These are phyloP conservation scores for Ophthalmolycus amberensis DNA, from an alignment of 2,113 vertebrate species.

Conservation along the genomic window DNA sequence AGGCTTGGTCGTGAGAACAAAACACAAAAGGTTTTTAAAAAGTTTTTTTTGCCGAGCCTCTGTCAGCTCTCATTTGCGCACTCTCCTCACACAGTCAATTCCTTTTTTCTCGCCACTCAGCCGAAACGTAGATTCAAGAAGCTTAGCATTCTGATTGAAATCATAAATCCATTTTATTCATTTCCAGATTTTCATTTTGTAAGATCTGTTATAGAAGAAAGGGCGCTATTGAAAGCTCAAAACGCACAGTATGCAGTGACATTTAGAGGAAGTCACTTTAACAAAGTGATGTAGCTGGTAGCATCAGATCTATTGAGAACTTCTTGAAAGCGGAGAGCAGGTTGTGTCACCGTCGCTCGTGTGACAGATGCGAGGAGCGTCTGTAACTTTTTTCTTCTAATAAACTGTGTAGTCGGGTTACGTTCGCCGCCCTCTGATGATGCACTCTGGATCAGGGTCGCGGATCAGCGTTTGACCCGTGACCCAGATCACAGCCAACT, in stretches of 20 bases:
- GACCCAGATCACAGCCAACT: slow-evolving; percentile 60
- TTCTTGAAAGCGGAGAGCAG: slow-evolving; percentile 2
- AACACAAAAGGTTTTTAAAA: slow-evolving; percentile 31
- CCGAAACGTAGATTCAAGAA: slow-evolving; percentile 52
- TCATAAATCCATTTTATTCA: slow-evolving; percentile 67
- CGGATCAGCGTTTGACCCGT: slow-evolving; percentile 64
- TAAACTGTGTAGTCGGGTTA: slow-evolving; percentile 26
- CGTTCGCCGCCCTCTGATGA: slow-evolving; percentile 3
- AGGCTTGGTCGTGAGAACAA: slow-evolving; percentile 41
- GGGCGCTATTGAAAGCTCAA: slow-evolving; percentile 30
- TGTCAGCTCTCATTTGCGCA: slow-evolving; percentile 51
- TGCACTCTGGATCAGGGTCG: slow-evolving; percentile 36
- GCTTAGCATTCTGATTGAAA: slow-evolving; percentile 63
- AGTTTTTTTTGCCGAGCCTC: not conserved
- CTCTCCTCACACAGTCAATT: slow-evolving; percentile 45
- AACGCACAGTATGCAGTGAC: slow-evolving; percentile 34
- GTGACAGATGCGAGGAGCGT: slow-evolving; percentile 51
- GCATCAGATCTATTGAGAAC: slow-evolving; percentile 16
- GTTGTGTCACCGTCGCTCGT: slow-evolving; percentile 4
- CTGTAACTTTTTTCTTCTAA: slow-evolving; percentile 37
- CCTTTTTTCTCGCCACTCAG: slow-evolving; percentile 22
- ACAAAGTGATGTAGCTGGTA: slow-evolving; percentile 26
- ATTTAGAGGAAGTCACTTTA: slow-evolving; percentile 43
- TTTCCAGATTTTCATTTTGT: slow-evolving; percentile 66
- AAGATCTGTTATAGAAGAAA: slow-evolving; percentile 46